Base-by-base conservation (phyloP, 2,888 invertebrate genomes). In the Chalcis sispes region DNA sequence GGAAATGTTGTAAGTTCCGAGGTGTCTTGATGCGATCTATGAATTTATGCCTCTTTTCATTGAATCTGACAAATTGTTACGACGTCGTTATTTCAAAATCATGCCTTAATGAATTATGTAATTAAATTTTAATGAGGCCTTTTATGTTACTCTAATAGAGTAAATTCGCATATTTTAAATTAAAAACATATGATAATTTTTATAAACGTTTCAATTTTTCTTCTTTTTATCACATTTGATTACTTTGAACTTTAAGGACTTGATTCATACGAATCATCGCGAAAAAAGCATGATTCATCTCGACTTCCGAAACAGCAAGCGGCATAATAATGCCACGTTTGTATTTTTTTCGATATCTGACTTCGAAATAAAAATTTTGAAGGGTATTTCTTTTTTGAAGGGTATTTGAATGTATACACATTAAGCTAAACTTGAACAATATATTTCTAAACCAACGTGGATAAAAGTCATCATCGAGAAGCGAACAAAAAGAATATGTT, bases 401-500 rank as follows among this genome's bases (percentile, higher is more conserved):
- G n/a, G n/a, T n/a, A n/a, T n/a, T n/a, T n/a, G n/a, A n/a, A n/a
- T n/a, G n/a, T n/a, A n/a, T n/a, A n/a, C n/a, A n/a, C n/a, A n/a
- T n/a, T n/a, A n/a, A n/a, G n/a, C n/a, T n/a, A n/a, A n/a, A n/a
- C n/a, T n/a, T n/a, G n/a, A n/a, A n/a, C n/a, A n/a, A n/a, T n/a
- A n/a, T n/a, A n/a, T n/a, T n/a, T n/a, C n/a, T n/a, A n/a, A n/a
- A n/a, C n/a, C n/a, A n/a, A n/a, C n/a, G n/a, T n/a, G n/a, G n/a
- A n/a, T n/a, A n/a, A n/a, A n/a, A n/a, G n/a, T n/a, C n/a, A n/a
- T n/a, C n/a, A n/a, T 7, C 25, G 52, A 20, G 20, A 23, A 40
- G 7, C 4, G 27, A 66, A 59, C 1, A 61, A 67, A 25, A 59
- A 42, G 32, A 74, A 69, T 62, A 29, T 62, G 36, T 62, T 50